Percentiles rank a stretch among this genome's conserved stretches.
These are phyloP conservation scores for Acleris literana DNA, from an alignment of 2,888 invertebrate genomes.

Conservation along the genomic window DNA sequence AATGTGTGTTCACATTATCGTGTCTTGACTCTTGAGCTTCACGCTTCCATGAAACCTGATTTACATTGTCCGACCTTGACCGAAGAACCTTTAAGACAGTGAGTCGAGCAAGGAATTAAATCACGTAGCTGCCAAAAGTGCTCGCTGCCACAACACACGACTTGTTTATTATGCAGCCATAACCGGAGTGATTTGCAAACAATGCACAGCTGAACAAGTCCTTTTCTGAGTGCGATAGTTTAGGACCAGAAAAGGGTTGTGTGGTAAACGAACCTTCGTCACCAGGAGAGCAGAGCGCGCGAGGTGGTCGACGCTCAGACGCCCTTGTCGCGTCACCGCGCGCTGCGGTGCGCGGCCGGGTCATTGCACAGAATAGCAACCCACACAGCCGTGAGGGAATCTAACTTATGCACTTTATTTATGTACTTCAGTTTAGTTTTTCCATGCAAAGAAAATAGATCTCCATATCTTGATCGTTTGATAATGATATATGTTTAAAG, in stretches of 20 bases:
- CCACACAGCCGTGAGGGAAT: slow-evolving; percentile 37
- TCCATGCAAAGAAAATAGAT: slow-evolving; percentile 14
- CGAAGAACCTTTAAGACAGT: slow-evolving; percentile 45
- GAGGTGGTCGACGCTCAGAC: slow-evolving; percentile 55
- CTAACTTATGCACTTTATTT: slow-evolving; percentile 30
- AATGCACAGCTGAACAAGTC: slow-evolving; percentile 49
- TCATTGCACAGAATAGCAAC: slow-evolving; percentile 54
- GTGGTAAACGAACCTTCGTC: slow-evolving; percentile 67
- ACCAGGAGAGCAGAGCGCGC: slow-evolving; percentile 64
- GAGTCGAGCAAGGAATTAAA: slow-evolving; percentile 43
- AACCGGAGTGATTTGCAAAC: slow-evolving; percentile 51
- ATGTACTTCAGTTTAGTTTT: slow-evolving; percentile 13
- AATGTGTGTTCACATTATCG: slow-evolving; percentile 29
- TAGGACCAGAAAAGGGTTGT: slow-evolving; percentile 78
- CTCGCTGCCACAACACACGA: slow-evolving; percentile 36
- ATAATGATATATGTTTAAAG: no score
- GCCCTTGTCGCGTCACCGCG: slow-evolving; percentile 58
- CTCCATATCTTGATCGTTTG: not conserved
- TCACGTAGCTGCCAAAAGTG: slow-evolving; percentile 42
- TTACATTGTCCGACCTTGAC: slow-evolving; percentile 46
- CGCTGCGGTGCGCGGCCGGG: slow-evolving; percentile 42
- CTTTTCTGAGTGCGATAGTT: slow-evolving; percentile 55
- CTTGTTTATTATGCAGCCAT: slow-evolving; percentile 41
- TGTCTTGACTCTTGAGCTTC: slow-evolving; percentile 30
- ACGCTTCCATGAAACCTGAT: slow-evolving; percentile 39